Evolutionary conservation across 1,140 invertebrate genomes (phyloP).

Genomic region (Pristionchus pacificus): DNA sequence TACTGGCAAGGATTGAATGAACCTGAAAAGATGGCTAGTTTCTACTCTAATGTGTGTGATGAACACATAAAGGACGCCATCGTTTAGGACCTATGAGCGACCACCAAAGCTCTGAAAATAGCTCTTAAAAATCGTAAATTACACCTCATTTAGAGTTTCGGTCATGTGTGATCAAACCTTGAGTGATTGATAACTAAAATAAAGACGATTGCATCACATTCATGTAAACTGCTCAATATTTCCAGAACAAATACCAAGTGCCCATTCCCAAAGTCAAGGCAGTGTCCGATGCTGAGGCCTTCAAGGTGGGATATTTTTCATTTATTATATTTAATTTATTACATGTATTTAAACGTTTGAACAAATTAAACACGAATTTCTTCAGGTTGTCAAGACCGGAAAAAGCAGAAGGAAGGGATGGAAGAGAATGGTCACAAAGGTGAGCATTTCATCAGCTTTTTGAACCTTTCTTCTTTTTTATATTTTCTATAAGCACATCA

Average conservation of each 20-base stretch:
- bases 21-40: neutral
- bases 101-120: too few species aligned
- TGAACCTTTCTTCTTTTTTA: too few species aligned
- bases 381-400: conserved; percentile 74
- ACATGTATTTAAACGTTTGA: neutral
- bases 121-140: too few species aligned
- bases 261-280: conserved; percentile 96
- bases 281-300: conserved; percentile 95
- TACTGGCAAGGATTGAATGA: too few species aligned
- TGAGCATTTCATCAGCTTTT: conserved; percentile 28
- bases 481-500: too few species aligned
- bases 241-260: conserved; percentile 95
- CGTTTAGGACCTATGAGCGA: too few species aligned
- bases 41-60: neutral
- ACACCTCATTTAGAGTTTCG: too few species aligned
- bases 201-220: too few species aligned
- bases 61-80: too few species aligned
- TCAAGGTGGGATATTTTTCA: conserved; percentile 66
- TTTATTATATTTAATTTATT: neutral
- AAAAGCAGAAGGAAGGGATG: conserved; percentile 93
- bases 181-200: too few species aligned
- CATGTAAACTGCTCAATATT: too few species aligned
- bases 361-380: neutral
- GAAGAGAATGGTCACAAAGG: conserved; percentile 99
- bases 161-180: too few species aligned